A percentile compares a stretch with the other conserved stretches of the same genome.
Conservation (phyloP, 2,888 invertebrate species). For the Netelia fuscicornis region DNA sequence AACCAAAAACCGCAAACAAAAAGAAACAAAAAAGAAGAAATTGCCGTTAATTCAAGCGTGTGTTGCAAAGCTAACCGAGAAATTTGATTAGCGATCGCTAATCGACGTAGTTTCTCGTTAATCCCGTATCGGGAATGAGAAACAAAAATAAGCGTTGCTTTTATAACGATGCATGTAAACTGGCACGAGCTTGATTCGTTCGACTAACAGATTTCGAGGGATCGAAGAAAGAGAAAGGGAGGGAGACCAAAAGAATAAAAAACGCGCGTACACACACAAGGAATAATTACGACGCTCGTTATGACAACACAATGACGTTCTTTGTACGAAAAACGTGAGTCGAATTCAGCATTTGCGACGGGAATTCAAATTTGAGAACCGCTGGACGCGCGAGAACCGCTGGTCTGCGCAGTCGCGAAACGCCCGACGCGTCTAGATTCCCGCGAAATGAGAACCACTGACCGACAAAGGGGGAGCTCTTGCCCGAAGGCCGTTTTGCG, state of each 20-base stretch:
- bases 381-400: slow-evolving; percentile 39
- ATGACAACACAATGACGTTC: slow-evolving; percentile 52
- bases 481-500: slow-evolving; percentile 65
- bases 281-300: slow-evolving; percentile 25
- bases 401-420: background rate
- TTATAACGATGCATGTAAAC: slow-evolving; percentile 55
- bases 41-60: slow-evolving; percentile 23
- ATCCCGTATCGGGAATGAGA: slow-evolving; percentile 35
- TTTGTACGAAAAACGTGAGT: slow-evolving; percentile 57
- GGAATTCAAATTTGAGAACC: slow-evolving; percentile 62
- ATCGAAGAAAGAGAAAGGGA: background rate
- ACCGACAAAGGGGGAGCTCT: slow-evolving; percentile 65
- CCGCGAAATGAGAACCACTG: slow-evolving; percentile 65
- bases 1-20: background rate
- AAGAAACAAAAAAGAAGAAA: background rate
- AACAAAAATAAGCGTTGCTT: slow-evolving; percentile 24
- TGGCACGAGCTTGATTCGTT: slow-evolving; percentile 48
- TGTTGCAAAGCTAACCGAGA: slow-evolving; percentile 28
- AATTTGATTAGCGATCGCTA: slow-evolving; percentile 47
- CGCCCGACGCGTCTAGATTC: slow-evolving; percentile 13
- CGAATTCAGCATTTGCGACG: slow-evolving; percentile 18
- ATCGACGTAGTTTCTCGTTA: slow-evolving; percentile 50
- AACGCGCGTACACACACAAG: background rate
- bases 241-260: slow-evolving; percentile 9
- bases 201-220: slow-evolving; percentile 50